Base-by-base conservation (phyloP, 2,113 vertebrate species). In the Cebidichthys violaceus region DNA sequence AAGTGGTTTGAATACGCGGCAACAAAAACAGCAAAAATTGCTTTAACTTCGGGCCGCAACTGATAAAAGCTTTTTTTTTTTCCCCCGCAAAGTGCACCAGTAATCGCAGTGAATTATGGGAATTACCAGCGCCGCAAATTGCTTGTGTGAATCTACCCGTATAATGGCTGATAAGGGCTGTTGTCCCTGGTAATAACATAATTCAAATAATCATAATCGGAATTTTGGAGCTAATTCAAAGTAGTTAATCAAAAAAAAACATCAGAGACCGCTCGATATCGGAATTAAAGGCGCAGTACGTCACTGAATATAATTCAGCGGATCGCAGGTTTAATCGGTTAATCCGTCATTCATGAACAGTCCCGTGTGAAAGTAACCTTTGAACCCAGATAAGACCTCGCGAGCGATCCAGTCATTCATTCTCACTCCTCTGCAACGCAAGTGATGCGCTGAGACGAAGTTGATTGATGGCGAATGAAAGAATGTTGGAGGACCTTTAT, bases 401-500 rank as follows among this genome's bases (percentile, higher is more conserved):
- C 31, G 60, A 71, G 31, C 39, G 74, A 72, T 75, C 31, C 65
- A 68, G 18, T 81, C 43, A 3, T 73, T 79, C 39, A 41, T 60
- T 81, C 79, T 79, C 54, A 59, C 79, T 81, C 52, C 37, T 62
- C 55, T 81, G 39, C 39, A 41, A 29, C 1, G 1, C 5, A 24
- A 70, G 7, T 8, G 64, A 79, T 61, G 47, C 59, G 18, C 14
- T 14, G 31, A 77, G 43, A 31, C 11, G 11, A 52, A 22, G 54
- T 15, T 76, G 86, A 89, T 78, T 35, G 78, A 85, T 68, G 17
- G 47, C 6, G 47, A 57, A 81, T 86, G 77, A 73, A 87, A 66
- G 62, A 88, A 86, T 74, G 77, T 85, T 82, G 76, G 81, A 83
- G 11, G 62, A 61, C 69, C 83, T 70, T 52, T 9, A 3, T 17